Percentiles rank a stretch among this genome's conserved stretches.
Evolutionary conservation across 2,888 invertebrate genomes (phyloP).

Genomic region (Idaea aversata): DNA sequence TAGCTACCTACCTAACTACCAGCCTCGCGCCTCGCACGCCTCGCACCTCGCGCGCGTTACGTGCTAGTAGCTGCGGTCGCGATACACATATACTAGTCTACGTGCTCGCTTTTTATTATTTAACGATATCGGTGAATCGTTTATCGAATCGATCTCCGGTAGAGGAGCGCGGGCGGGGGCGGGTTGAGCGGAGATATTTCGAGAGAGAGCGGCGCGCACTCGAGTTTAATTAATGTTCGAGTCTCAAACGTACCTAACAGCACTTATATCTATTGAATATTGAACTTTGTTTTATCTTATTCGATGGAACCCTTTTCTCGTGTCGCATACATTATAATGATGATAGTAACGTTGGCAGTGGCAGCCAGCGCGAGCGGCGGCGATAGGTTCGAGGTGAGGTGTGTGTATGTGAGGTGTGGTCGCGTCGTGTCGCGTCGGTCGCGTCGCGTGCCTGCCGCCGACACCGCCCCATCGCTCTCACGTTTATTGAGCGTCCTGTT

Average conservation of each 20-base stretch:
- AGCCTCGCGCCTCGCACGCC: no score
- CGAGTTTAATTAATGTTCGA: constrained; percentile 27
- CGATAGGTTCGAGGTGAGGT: constrained; percentile 9
- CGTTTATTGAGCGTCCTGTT: constrained; percentile 10
- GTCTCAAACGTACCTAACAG: constrained; percentile 29
- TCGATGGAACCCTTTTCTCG: constrained; percentile 27
- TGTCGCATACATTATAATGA: constrained; percentile 38
- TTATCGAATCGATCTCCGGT: background rate
- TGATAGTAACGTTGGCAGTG: no score
- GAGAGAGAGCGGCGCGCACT: constrained; percentile 14
- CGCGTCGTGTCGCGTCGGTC: no score
- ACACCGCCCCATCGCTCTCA: constrained; percentile 10
- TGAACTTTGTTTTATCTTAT: constrained; percentile 33
- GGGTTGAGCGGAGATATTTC: constrained; percentile 5
- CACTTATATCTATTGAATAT: constrained; percentile 32
- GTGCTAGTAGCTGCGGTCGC: background rate
- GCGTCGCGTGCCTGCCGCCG: no score
- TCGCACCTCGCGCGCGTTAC: no score
- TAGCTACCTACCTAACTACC: no score
- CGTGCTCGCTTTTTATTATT: background rate
- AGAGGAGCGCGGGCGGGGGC: background rate
- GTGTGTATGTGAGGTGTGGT: no score
- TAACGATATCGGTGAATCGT: background rate
- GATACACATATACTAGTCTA: background rate
- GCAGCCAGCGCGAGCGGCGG: constrained; percentile 2